Base-by-base conservation (phyloP, 2,797 vertebrate genomes). In the Molossus alvarezi region DNA sequence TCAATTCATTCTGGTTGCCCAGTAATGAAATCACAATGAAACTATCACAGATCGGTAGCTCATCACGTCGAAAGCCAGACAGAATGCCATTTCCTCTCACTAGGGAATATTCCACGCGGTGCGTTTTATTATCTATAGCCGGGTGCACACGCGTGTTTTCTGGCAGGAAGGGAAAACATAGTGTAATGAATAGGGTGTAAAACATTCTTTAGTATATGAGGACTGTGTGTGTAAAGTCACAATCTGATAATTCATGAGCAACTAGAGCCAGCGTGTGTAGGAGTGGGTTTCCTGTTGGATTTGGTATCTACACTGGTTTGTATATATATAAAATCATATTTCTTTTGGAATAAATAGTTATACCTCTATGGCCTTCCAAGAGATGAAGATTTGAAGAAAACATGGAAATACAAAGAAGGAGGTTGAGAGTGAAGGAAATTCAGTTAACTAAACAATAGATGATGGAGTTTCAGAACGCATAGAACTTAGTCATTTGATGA, bases 11-110 rank as follows among this genome's bases (percentile, higher is more conserved):
- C 95, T 96, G 76, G 95, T 98, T 97, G 73, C 94, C 95, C 81
- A 84, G 91, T 97, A 98, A 98, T 96, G 96, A 97, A 93, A 98
- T 81, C 4, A 21, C 98, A 98, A 97, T 96, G 82, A 97, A 98
- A 97, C 94, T 87, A 96, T 92, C 92, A 97, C 94, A 97, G 97
- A 98, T 97, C 76, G 4, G 95, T 95, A 98, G 92, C 81, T 97
- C 92, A 97, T 96, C 97, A 98, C 98, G 95, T 97, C 82, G 90
- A 97, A 97, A 97, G 53, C 79, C 96, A 97, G 88, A 97, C 69
- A n/a, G 86, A 75, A 81, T 97, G 79, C 51, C 21, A 37, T 84
- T 95, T 73, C 88, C 96, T 76, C 11, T 84, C 90, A 83, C 57
- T 48, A 57, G 62, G 93, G 29, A 88, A 71, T 84, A 97, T 62